phyloP scores from a whole-genome alignment of 2,113 vertebrate species.

The Scomber colias region DNA sequence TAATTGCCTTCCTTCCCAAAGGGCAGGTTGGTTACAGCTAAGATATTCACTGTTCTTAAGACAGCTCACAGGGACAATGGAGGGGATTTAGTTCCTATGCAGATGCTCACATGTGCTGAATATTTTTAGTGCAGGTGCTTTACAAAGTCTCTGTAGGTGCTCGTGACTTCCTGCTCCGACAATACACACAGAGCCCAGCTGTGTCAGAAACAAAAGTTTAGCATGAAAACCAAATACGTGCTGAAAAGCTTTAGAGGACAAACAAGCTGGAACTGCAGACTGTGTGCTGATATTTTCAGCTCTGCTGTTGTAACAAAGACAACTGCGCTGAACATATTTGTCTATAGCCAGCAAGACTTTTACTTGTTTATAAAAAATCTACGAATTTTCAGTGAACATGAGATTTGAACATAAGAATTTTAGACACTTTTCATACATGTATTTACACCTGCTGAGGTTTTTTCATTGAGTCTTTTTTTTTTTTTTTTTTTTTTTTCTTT shows the following conservation, averaged over 20 bases:
- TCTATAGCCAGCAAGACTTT: too few relatives aligned
- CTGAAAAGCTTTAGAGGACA: conserved; percentile 50
- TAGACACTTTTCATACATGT: too few relatives aligned
- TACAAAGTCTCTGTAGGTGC: conserved; percentile 22
- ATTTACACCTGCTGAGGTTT: too few relatives aligned
- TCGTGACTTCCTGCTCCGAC: background rate
- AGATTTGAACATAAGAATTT: too few relatives aligned
- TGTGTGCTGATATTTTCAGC: background rate
- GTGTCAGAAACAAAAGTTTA: conserved; percentile 21
- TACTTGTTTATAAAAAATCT: too few relatives aligned
- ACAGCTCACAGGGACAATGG: conserved; percentile 74
- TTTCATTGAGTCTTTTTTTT: too few relatives aligned
- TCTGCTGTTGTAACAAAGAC: background rate
- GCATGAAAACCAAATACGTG: background rate
- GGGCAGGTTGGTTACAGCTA: conserved; percentile 69
- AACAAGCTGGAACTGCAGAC: conserved; percentile 4
- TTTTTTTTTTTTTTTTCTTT: too few relatives aligned
- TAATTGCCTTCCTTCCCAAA: conserved; percentile 81
- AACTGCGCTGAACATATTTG: background rate
- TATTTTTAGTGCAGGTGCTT: conserved; percentile 71
- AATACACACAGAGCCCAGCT: background rate
- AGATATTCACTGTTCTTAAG: conserved; percentile 66
- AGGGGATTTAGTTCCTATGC: conserved; percentile 75
- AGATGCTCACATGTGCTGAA: conserved; percentile 65
- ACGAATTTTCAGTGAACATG: too few relatives aligned